A percentile compares a stretch with the other conserved stretches of the same genome.
Evolutionary conservation across 2,888 invertebrate genomes (phyloP).

Genomic region (Epistrophe grossulariae): DNA sequence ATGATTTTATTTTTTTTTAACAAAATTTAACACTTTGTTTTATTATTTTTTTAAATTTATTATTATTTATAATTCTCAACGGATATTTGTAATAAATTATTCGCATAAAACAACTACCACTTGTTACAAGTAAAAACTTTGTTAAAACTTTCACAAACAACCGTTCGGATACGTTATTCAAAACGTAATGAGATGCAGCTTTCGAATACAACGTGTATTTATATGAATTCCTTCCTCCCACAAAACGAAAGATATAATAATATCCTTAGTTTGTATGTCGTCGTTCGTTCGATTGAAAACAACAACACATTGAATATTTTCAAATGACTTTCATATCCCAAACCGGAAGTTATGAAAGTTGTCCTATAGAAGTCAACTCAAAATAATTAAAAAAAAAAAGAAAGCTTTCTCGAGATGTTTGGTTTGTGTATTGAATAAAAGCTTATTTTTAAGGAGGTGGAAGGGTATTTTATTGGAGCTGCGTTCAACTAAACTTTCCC

Average conservation of each 20-base stretch:
- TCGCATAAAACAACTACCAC: constrained; percentile 44
- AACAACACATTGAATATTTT: constrained; percentile 46
- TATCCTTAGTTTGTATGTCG: constrained; percentile 43
- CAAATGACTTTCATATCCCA: constrained; percentile 41
- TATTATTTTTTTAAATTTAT: background rate
- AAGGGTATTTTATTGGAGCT: constrained; percentile 12
- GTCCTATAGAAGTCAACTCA: background rate
- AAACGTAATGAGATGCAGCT: constrained; percentile 75
- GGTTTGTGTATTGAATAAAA: constrained; percentile 54
- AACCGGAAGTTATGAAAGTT: constrained; percentile 65
- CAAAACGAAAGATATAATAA: constrained; percentile 14
- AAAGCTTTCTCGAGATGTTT: constrained; percentile 32
- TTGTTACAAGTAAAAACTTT: constrained; percentile 50
- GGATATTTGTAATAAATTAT: constrained; percentile 9
- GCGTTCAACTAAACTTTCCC: constrained; percentile 47
- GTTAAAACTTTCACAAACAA: constrained; percentile 46
- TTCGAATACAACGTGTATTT: constrained; percentile 72
- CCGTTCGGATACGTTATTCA: constrained; percentile 75
- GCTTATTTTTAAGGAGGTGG: background rate
- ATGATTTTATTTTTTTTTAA: background rate
- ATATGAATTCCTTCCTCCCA: constrained; percentile 57
- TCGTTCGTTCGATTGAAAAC: constrained; percentile 1
- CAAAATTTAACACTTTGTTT: background rate
- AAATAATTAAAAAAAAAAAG: background rate
- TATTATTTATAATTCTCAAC: constrained; percentile 21